These are phyloP conservation scores for Epinotia ramella DNA, from an alignment of 2,888 invertebrate species.

Conservation along the genomic window DNA sequence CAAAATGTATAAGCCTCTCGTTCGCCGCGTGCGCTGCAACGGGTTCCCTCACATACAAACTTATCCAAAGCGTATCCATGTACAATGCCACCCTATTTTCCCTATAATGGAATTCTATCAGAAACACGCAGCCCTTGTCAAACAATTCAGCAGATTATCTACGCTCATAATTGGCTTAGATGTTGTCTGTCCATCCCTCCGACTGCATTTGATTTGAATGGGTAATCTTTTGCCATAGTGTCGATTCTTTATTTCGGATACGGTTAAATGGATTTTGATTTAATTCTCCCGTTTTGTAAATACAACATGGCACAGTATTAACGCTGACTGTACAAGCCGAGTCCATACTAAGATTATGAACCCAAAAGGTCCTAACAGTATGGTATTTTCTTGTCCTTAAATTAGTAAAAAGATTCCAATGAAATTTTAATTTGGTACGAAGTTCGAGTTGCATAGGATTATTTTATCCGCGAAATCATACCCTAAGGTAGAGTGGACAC, in stretches of 20 bases:
- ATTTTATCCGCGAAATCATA: too few relatives aligned
- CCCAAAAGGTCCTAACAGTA: too few relatives aligned
- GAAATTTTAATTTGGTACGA: too few relatives aligned
- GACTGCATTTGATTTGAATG: constrained; percentile 67
- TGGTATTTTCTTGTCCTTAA: too few relatives aligned
- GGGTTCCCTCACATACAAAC: not conserved
- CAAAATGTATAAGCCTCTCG: not conserved
- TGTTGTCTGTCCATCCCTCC: constrained; percentile 63
- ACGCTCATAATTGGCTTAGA: constrained; percentile 79
- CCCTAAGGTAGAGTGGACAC: too few relatives aligned
- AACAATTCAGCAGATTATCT: constrained; percentile 74
- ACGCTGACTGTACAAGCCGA: not conserved
- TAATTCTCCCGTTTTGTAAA: not conserved
- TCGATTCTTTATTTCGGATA: constrained; percentile 16
- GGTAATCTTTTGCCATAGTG: constrained; percentile 54
- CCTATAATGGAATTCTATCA: constrained; percentile 60
- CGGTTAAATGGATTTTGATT: constrained; percentile 33
- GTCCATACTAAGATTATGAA: not conserved
- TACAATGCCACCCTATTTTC: constrained; percentile 37
- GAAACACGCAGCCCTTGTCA: constrained; percentile 63
- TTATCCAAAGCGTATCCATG: not conserved
- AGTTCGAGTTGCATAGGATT: too few relatives aligned
- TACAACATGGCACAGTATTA: constrained; percentile 10
- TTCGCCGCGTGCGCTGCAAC: not conserved
- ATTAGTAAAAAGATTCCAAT: too few relatives aligned